A percentile compares a stretch with the other conserved stretches of the same genome.
Conservation (phyloP, 2,113 vertebrate species). For the Mastomys natalensis region DNA sequence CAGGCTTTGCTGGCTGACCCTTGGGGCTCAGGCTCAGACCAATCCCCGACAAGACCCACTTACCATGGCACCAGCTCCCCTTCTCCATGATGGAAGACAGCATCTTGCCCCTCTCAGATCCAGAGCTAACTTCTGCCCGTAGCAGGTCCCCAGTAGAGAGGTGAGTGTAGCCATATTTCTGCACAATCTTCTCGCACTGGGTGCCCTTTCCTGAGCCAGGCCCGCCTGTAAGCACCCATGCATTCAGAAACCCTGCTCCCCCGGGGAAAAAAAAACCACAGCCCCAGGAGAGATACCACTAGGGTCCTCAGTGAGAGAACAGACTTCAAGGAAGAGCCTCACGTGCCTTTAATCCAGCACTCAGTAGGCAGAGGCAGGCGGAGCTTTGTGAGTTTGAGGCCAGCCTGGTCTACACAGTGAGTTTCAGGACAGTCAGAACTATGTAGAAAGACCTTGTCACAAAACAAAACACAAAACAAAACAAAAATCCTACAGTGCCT, state of each 20-base stretch:
- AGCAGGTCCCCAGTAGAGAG: constrained; percentile 98
- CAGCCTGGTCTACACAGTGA: background rate
- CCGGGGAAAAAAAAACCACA: accelerated
- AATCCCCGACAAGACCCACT: constrained; percentile 59
- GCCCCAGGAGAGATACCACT: background rate
- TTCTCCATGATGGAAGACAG: constrained; percentile 98
- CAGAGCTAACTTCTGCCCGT: constrained; percentile 94
- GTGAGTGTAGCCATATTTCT: constrained; percentile 98
- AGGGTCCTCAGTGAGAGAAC: background rate
- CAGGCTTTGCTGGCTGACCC: background rate
- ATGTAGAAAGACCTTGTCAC: background rate
- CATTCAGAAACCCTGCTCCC: background rate
- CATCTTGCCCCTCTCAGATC: constrained; percentile 94
- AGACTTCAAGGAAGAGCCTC: background rate
- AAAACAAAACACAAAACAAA: background rate
- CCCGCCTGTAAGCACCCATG: constrained; percentile 89
- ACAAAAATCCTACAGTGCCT: background rate
- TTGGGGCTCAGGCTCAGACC: background rate
- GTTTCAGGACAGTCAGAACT: background rate
- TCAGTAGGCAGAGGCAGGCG: background rate
- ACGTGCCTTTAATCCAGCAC: background rate
- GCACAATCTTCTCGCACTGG: constrained; percentile 96
- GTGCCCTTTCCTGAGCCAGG: constrained; percentile 98
- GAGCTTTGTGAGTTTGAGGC: background rate
- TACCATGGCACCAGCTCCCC: constrained; percentile 97